These are phyloP conservation scores for Palythoa grandis DNA, from an alignment of 92 coral and sea anemone species.

Conservation along the genomic window DNA sequence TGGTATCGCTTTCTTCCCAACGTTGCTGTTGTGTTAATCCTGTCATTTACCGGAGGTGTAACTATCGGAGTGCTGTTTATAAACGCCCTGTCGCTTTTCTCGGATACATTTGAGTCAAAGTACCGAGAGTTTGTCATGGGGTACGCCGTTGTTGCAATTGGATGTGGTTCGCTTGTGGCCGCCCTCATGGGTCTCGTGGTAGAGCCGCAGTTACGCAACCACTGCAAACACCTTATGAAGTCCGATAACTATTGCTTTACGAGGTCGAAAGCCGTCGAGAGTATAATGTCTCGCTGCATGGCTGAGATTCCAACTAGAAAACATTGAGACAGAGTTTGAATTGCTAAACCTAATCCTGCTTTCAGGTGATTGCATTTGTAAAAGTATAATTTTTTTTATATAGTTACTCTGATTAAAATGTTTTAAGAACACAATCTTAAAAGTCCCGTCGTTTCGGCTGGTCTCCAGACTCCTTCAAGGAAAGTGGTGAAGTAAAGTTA, in stretches of 20 bases:
- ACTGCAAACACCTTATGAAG: constrained; percentile 66
- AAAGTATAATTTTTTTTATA: too few species aligned
- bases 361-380: too few species aligned
- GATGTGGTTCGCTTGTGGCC: constrained; percentile 78
- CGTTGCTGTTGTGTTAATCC: constrained; percentile 63
- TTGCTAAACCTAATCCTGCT: not conserved
- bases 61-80: constrained; percentile 71
- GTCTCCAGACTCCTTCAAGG: too few species aligned
- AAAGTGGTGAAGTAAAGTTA: too few species aligned
- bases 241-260: constrained; percentile 80
- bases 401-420: too few species aligned
- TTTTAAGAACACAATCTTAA: too few species aligned
- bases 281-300: constrained; percentile 70
- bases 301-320: constrained; percentile 15
- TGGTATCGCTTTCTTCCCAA: constrained; percentile 87
- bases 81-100: constrained; percentile 71
- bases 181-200: constrained; percentile 75
- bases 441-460: too few species aligned
- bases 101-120: constrained; percentile 72
- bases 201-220: constrained; percentile 76
- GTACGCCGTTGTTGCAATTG: constrained; percentile 82
- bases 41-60: constrained; percentile 80
- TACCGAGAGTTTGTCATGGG: constrained; percentile 89
- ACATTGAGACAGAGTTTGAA: not conserved
- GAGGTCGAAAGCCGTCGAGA: constrained; percentile 73